phyloP scores from a whole-genome alignment of 2,113 vertebrate genomes.

The human (Homo sapiens) region GRCh38 chr3:117472001-117472500 shows the following conservation, averaged over 20 bases:
- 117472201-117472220: not conserved
- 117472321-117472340: not conserved
- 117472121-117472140: not conserved
- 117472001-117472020: not conserved
- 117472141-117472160: not conserved
- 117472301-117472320: not conserved
- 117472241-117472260: not conserved
- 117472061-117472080: not conserved
- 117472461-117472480: slow-evolving; percentile 61
- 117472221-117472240: not conserved
- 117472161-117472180: not conserved
- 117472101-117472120: not conserved
- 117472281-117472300: slow-evolving; percentile 4
- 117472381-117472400: not conserved
- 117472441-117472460: slow-evolving; percentile 43
- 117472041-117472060: not conserved
- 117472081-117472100: not conserved
- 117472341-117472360: not conserved
- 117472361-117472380: not conserved
- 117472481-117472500: slow-evolving; percentile 47
- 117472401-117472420: slow-evolving; percentile 49
- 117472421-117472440: slow-evolving; percentile 52
- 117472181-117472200: not conserved
- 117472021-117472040: not conserved
- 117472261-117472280: not conserved